Evolutionary conservation across 2,113 vertebrate genomes (phyloP).

Genomic region (Uropsilus gracilis): DNA sequence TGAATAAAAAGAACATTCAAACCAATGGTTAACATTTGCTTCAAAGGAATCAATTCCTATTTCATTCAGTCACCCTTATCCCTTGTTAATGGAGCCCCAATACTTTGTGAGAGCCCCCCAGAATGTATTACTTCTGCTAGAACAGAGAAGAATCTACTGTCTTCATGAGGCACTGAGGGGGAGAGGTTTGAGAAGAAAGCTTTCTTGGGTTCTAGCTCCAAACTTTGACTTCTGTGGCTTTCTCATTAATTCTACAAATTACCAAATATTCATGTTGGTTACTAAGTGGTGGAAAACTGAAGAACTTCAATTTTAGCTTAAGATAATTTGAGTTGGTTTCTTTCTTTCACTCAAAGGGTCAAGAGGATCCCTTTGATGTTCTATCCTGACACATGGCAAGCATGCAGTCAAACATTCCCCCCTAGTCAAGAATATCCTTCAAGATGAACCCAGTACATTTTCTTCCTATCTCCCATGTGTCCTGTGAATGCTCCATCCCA

Average conservation of each 20-base stretch:
- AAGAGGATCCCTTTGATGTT: too few species aligned
- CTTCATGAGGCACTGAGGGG: background rate
- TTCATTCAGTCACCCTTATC: background rate
- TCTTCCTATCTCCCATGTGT: too few species aligned
- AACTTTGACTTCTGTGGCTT: background rate
- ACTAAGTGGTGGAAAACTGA: too few species aligned
- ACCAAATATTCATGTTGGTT: background rate
- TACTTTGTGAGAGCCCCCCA: background rate
- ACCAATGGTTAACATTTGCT: background rate
- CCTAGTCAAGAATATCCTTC: too few species aligned
- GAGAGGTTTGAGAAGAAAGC: background rate
- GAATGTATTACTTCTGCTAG: background rate
- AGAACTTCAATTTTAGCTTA: too few species aligned
- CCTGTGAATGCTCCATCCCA: too few species aligned
- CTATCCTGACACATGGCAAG: too few species aligned
- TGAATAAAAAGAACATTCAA: background rate
- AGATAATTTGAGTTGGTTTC: background rate
- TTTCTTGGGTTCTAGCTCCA: too few species aligned
- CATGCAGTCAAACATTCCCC: too few species aligned
- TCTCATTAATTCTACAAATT: background rate
- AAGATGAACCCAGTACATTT: too few species aligned
- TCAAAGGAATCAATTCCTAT: background rate
- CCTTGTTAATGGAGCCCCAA: background rate
- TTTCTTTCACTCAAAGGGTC: too few species aligned
- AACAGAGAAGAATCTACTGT: background rate